Percentiles rank a stretch among this genome's conserved stretches.
These are phyloP conservation scores for Solenopsis fugax DNA, from an alignment of 1,140 invertebrate species.

Conservation along the genomic window DNA sequence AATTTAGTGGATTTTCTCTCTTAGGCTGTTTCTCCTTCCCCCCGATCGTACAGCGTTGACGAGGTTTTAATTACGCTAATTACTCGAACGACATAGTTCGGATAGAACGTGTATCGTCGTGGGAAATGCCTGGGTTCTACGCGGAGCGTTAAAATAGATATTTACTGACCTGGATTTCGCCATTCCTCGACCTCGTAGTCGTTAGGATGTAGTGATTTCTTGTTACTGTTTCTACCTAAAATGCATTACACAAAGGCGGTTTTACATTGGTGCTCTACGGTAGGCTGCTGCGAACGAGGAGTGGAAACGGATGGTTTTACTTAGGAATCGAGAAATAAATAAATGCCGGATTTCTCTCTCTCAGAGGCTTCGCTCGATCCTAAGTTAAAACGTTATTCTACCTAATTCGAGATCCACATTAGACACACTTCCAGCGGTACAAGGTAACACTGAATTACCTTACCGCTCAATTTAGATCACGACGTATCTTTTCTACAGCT, in stretches of 20 bases:
- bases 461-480: constrained; percentile 34
- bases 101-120: constrained; percentile 68
- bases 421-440: background rate
- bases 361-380: constrained; percentile 25
- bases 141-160: constrained; percentile 73
- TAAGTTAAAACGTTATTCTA: constrained; percentile 52
- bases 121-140: constrained; percentile 67
- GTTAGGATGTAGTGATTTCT: constrained; percentile 83
- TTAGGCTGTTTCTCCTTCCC: constrained; percentile 40
- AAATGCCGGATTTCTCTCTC: constrained; percentile 32
- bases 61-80: constrained; percentile 80
- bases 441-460: constrained; percentile 15
- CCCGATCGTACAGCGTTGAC: constrained; percentile 65
- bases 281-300: constrained; percentile 25
- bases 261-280: constrained; percentile 63
- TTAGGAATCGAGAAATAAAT: constrained; percentile 50
- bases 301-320: constrained; percentile 48
- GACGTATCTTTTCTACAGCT: constrained; percentile 18
- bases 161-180: constrained; percentile 87
- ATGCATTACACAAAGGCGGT: constrained; percentile 75
- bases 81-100: constrained; percentile 72
- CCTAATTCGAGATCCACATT: constrained; percentile 54
- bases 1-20: constrained; percentile 71
- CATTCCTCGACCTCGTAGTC: constrained; percentile 89
- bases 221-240: constrained; percentile 82